Base-by-base conservation (phyloP, 2,888 invertebrate species). In the Hyposoter dolosus region DNA sequence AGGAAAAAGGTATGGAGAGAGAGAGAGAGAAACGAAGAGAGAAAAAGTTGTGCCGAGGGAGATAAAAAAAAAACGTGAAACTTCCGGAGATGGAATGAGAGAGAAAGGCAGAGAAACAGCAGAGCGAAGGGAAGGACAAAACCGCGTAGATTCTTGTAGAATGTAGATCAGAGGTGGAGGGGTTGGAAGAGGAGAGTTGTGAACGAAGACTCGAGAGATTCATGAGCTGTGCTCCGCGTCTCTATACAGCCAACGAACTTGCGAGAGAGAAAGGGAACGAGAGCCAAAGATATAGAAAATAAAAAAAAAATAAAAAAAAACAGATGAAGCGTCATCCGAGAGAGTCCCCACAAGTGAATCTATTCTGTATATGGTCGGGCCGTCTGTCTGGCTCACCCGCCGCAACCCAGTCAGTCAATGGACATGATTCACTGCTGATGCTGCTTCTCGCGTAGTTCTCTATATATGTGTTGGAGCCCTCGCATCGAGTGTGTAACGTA, bases 281-380 rank as follows among this genome's bases (percentile, higher is more conserved):
- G 28, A 43, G 56, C 53, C 19, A 74, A 75, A 83, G 71, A 80
- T 50, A n/a, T 32, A 63, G 15, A 50, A 32, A 76, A 60, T 50
- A 79, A 56, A 71, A 32, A 4, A 50, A 35, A 71, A 19, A 65
- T 32, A 63, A 82, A 19, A 65, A 23, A 63, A 82, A 28, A 76
- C 66, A 76, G 63, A 78, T 43, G 85, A 83, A 75, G 79, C 80
- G 80, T 82, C 83, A 83, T 79, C 63, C 43, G 65, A 81, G 83
- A 84, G 87, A 85, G 88, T 82, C 86, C 85, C 72, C 87, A 86
- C 91, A 89, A 92, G 92, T 91, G 92, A 92, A 91, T 92, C 91
- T 92, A 91, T 91, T 92, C 92, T 92, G 91, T 92, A 91, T 91
- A 92, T 92, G 92, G 92, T 91, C 92, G 89, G 92, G 90, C 91